A percentile compares a stretch with the other conserved stretches of the same genome.
phyloP scores from a whole-genome alignment of 2,888 invertebrate genomes.

The Spisula subtruncata region DNA sequence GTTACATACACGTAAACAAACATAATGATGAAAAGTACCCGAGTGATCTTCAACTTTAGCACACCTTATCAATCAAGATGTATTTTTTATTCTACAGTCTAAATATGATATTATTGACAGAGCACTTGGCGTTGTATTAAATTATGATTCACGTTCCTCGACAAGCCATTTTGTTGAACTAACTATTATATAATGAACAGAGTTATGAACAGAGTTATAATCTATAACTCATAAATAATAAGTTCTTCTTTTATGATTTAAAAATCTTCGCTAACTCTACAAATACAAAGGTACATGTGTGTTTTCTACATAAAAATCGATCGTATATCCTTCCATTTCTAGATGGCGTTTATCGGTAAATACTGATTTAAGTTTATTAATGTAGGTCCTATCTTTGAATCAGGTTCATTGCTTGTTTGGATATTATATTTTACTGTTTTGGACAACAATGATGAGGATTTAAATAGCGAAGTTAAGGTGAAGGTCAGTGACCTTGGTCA shows the following conservation, averaged over 20 bases:
- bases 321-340: neutral
- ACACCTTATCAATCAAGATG: neutral
- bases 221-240: neutral
- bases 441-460: no score
- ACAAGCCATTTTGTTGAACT: neutral
- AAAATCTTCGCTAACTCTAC: neutral
- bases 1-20: neutral
- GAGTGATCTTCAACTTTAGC: neutral
- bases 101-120: constrained; percentile 36
- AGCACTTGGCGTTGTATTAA: constrained; percentile 18
- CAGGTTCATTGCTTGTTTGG: neutral
- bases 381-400: neutral
- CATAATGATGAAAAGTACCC: neutral
- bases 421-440: no score
- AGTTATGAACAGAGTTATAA: no score
- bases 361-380: neutral
- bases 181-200: neutral
- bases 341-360: neutral
- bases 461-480: neutral
- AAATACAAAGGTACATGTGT: neutral
- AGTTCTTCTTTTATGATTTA: no score
- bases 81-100: neutral
- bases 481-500: neutral
- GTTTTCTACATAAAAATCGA: neutral
- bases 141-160: no score